These are phyloP conservation scores for Australoheros scitulus DNA, from an alignment of 2,113 vertebrate species.

Conservation along the genomic window DNA sequence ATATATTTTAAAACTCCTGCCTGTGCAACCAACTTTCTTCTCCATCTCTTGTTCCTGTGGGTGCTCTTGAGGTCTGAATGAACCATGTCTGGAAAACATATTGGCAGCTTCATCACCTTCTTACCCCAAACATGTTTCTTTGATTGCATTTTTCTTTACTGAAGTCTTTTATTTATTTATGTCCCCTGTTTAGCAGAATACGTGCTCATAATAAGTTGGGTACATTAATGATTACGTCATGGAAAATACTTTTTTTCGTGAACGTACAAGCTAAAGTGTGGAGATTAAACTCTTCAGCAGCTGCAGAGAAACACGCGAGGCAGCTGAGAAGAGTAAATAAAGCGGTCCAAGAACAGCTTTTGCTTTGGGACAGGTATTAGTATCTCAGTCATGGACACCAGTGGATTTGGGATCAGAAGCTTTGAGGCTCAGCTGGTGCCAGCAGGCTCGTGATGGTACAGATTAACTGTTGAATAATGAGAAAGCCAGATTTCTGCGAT, in stretches of 20 bases:
- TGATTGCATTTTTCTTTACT: background rate
- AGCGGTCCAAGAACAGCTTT: constrained; percentile 24
- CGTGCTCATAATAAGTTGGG: background rate
- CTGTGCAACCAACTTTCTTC: background rate
- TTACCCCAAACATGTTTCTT: background rate
- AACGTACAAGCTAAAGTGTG: background rate
- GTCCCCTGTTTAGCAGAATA: background rate
- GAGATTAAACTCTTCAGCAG: background rate
- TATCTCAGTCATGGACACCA: constrained; percentile 37
- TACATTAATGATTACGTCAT: background rate
- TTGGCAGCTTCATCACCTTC: background rate
- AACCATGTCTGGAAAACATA: background rate
- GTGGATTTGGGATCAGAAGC: constrained; percentile 31
- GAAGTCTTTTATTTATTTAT: background rate
- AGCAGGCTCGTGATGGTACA: background rate
- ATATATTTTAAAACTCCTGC: background rate
- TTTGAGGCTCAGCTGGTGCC: constrained; percentile 19
- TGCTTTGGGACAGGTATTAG: constrained; percentile 12
- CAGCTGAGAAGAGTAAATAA: constrained; percentile 8
- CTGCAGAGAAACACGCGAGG: background rate
- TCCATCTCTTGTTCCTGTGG: background rate
- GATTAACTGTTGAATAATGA: constrained; percentile 37
- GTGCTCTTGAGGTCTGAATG: background rate
- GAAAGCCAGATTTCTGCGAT: background rate
- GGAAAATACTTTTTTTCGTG: background rate